Percentiles rank a stretch among this genome's conserved stretches.
Evolutionary conservation across 2,797 vertebrate genomes (phyloP).

Genomic region (Xenentodon cancila): DNA sequence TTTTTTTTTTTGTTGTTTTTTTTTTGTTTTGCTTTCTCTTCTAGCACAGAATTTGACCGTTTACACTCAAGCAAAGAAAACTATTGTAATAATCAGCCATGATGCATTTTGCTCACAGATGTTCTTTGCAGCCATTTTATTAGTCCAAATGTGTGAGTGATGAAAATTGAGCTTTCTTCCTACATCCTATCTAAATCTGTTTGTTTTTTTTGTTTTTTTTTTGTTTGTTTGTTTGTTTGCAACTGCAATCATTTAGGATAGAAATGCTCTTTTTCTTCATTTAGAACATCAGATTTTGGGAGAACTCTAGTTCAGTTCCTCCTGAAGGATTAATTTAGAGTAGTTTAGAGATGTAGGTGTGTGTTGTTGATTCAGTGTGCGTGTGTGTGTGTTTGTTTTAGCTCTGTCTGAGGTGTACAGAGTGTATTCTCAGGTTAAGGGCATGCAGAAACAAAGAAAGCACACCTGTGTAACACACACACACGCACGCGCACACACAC

Average conservation of each 20-base stretch:
- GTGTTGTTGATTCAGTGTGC: slow-evolving; percentile 1
- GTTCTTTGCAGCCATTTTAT: slow-evolving; percentile 33
- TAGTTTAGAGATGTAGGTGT: slow-evolving; percentile 45
- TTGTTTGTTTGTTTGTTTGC: slow-evolving; percentile 28
- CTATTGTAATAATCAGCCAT: slow-evolving; percentile 36
- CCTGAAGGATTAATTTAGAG: slow-evolving; percentile 28
- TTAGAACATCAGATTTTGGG: slow-evolving; percentile 25
- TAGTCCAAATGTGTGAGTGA: slow-evolving; percentile 39
- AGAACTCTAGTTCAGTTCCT: slow-evolving; percentile 34
- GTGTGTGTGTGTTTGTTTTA: slow-evolving; percentile 38
- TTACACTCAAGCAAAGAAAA: slow-evolving; percentile 59
- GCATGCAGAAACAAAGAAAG: slow-evolving; percentile 68
- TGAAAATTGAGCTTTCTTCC: slow-evolving; percentile 25
- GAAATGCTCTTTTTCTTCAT: slow-evolving; percentile 8
- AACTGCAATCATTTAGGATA: slow-evolving; percentile 11
- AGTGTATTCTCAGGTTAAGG: slow-evolving; percentile 72
- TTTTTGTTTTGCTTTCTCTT: no score
- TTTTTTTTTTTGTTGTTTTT: slow-evolving; percentile 33
- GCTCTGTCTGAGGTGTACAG: slow-evolving; percentile 59
- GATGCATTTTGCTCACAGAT: slow-evolving; percentile 31
- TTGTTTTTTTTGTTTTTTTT: slow-evolving; percentile 38
- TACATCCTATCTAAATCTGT: slow-evolving; percentile 15
- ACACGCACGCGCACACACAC: slow-evolving; percentile 30
- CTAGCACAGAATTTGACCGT: slow-evolving; percentile 60
- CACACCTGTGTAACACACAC: slow-evolving; percentile 69